Evolutionary conservation across 2,797 vertebrate species (phyloP).

Genomic region (Pseudochirops cupreus): DNA sequence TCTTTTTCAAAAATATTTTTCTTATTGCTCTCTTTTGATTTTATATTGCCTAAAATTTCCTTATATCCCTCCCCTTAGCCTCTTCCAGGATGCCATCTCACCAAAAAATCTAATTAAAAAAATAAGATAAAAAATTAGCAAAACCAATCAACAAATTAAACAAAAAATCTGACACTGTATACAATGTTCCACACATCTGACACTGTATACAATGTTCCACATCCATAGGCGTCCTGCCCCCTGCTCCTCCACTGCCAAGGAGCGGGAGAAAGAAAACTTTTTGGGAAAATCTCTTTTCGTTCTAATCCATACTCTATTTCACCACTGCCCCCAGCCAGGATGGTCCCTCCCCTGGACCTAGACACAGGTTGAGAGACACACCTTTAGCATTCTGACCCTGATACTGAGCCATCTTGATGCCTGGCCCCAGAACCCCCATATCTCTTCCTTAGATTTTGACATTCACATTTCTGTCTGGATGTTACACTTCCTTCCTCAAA

Average conservation of each 20-base stretch:
- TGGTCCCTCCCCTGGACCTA: neutral
- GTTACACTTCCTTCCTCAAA: neutral
- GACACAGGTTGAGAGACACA: neutral
- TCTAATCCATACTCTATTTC: neutral
- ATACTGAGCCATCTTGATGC: neutral
- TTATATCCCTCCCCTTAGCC: neutral
- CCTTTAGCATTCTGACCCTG: no score
- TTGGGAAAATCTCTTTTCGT: neutral
- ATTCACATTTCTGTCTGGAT: neutral
- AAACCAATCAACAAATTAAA: neutral
- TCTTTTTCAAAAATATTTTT: neutral
- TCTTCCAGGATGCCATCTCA: neutral
- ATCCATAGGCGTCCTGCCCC: neutral
- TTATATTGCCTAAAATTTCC: neutral
- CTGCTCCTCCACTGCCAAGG: neutral
- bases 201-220: neutral
- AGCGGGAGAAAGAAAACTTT: neutral
- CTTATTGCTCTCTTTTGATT: neutral
- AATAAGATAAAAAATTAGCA: neutral
- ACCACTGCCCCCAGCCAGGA: neutral
- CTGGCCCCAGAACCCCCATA: neutral
- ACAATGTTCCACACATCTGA: neutral
- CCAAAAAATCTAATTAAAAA: neutral
- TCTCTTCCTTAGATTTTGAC: neutral
- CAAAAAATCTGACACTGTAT: neutral